These are phyloP conservation scores for Penaeus vannamei DNA, from an alignment of 1,140 invertebrate genomes.

Conservation along the genomic window DNA sequence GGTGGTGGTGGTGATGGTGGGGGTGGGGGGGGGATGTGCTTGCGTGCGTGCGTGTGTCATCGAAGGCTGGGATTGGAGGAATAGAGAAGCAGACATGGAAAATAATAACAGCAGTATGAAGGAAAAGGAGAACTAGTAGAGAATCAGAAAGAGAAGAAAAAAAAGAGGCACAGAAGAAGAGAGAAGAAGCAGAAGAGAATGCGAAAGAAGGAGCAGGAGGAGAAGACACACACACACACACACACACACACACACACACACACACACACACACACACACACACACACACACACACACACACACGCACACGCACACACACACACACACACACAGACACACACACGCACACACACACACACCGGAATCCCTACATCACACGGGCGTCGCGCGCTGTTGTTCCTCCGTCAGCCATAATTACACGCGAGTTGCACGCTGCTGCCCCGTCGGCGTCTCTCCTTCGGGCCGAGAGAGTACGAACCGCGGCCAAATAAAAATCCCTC, in stretches of 20 bases:
- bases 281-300: constrained; percentile 43
- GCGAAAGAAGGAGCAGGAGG: background rate
- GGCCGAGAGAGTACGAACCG: too few relatives aligned
- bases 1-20: background rate
- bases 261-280: constrained; percentile 35
- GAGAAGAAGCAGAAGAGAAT: background rate
- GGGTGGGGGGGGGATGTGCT: background rate
- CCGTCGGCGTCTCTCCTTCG: too few relatives aligned
- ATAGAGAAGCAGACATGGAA: too few relatives aligned
- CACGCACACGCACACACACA: constrained; percentile 40
- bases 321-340: constrained; percentile 43
- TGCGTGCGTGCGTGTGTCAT: background rate
- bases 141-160: background rate
- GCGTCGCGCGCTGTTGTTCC: too few relatives aligned
- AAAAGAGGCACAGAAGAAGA: background rate
- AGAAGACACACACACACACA: too few relatives aligned
- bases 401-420: too few relatives aligned
- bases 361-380: background rate
- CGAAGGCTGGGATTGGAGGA: too few relatives aligned
- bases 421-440: too few relatives aligned
- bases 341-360: background rate
- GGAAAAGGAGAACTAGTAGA: background rate
- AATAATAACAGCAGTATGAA: too few relatives aligned
- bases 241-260: constrained; percentile 23
- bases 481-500: too few relatives aligned